Evolutionary conservation across 1,140 invertebrate genomes (phyloP).

Genomic region (Coelopa frigida): DNA sequence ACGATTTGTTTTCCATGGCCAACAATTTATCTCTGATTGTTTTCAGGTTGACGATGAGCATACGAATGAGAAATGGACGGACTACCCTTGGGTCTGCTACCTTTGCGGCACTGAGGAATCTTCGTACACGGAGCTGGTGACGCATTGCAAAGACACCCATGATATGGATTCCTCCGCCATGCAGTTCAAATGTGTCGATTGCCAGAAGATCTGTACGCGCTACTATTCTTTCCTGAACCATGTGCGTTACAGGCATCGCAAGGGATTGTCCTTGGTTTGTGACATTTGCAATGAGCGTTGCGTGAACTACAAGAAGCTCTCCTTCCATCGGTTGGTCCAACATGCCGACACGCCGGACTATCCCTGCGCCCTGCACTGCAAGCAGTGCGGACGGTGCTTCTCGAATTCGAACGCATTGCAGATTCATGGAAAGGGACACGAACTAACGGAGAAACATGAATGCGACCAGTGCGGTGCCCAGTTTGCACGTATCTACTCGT

Average conservation of each 20-base stretch:
- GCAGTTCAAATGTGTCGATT: constrained; percentile 12
- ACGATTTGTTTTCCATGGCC: too few relatives aligned
- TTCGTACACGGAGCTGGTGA: neutral
- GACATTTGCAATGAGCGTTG: constrained; percentile 5
- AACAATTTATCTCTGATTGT: too few relatives aligned
- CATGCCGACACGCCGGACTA: neutral
- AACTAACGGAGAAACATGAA: neutral
- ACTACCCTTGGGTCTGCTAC: constrained; percentile 3
- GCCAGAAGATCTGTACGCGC: constrained; percentile 6
- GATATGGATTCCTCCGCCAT: neutral
- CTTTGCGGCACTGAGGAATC: neutral
- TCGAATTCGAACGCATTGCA: neutral
- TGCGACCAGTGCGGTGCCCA: constrained; percentile 6
- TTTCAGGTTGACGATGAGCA: too few relatives aligned
- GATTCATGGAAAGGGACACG: neutral
- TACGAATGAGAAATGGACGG: too few relatives aligned
- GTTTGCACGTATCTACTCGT: neutral
- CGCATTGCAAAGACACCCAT: neutral
- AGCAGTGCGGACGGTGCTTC: constrained; percentile 7
- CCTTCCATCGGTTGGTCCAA: neutral
- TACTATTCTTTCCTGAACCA: constrained; percentile 11
- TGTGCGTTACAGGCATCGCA: constrained; percentile 7
- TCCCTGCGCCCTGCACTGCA: constrained; percentile 1
- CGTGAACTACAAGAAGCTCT: neutral
- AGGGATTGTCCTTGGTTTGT: constrained; percentile 7